Conservation (phyloP, 2,888 invertebrate genomes). For the Enchytraeus crypticus region DNA sequence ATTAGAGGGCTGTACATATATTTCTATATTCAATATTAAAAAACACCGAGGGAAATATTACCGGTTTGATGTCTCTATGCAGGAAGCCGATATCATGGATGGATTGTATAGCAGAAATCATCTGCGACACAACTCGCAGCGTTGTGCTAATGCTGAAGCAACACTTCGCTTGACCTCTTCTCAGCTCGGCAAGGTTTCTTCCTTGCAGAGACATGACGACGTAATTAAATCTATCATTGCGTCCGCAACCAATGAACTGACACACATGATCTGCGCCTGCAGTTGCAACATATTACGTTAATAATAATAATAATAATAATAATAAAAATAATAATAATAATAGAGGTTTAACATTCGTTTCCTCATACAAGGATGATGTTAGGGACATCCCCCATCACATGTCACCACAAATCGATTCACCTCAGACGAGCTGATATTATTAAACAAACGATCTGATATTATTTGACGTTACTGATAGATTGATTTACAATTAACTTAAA, state of each 20-base stretch:
- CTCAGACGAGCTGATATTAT: too few species aligned
- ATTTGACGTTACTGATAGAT: too few species aligned
- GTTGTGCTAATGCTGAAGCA: conserved; percentile 96
- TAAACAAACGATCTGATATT: not conserved
- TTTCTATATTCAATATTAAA: too few species aligned
- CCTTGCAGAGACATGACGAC: conserved; percentile 99
- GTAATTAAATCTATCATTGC: conserved; percentile 97
- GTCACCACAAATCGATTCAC: too few species aligned
- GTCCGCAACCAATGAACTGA: conserved; percentile 95
- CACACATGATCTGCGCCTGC: conserved; percentile 92
- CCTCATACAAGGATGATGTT: too few species aligned
- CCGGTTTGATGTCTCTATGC: conserved; percentile 94
- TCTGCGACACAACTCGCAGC: conserved; percentile 84
- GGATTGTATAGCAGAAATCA: conserved; percentile 76
- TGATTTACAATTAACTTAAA: too few species aligned
- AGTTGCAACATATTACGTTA: conserved; percentile 11
- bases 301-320: conserved; percentile 1
- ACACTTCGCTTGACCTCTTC: conserved; percentile 84
- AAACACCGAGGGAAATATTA: too few species aligned
- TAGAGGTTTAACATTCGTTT: too few species aligned
- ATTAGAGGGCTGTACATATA: too few species aligned
- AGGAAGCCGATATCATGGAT: conserved; percentile 97
- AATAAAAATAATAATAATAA: not conserved
- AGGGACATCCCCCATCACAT: too few species aligned
- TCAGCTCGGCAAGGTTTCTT: conserved; percentile 86